These are phyloP conservation scores for Mastomys coucha DNA, from an alignment of 2,113 vertebrate species.

Conservation along the genomic window DNA sequence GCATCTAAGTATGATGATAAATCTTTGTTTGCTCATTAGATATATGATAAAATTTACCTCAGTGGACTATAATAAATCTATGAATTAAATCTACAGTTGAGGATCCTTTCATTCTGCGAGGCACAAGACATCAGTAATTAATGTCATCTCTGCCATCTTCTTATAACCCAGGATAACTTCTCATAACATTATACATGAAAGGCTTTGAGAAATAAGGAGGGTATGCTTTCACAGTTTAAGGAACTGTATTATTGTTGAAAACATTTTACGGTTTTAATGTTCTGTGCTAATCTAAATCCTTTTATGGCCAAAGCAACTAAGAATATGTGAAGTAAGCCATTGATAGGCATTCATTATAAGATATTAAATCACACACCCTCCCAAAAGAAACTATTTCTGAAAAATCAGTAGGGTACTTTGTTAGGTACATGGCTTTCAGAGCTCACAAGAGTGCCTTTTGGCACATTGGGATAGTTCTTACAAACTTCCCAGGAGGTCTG, in stretches of 20 bases:
- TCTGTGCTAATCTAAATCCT: constrained; percentile 60
- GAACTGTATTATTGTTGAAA: background rate
- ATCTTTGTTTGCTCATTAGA: background rate
- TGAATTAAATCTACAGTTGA: background rate
- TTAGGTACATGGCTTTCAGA: constrained; percentile 60
- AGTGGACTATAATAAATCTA: constrained; percentile 29
- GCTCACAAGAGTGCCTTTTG: constrained; percentile 59
- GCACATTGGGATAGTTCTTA: constrained; percentile 52
- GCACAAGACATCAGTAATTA: background rate
- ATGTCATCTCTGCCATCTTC: constrained; percentile 24
- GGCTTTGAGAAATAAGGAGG: background rate
- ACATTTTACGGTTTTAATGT: constrained; percentile 47
- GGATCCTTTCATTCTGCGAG: background rate
- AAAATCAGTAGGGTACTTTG: constrained; percentile 44
- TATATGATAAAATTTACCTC: constrained; percentile 8
- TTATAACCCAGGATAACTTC: background rate
- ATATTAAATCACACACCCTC: constrained; percentile 49
- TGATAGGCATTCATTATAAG: constrained; percentile 64
- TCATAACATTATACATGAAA: background rate
- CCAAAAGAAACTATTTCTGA: constrained; percentile 47
- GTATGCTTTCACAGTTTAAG: background rate
- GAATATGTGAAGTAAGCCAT: constrained; percentile 49
- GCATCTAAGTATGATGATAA: background rate
- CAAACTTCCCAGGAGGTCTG: constrained; percentile 60
- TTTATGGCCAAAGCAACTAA: constrained; percentile 52